These are phyloP conservation scores for Bombus huntii DNA, from an alignment of 1,140 invertebrate species.

Conservation along the genomic window DNA sequence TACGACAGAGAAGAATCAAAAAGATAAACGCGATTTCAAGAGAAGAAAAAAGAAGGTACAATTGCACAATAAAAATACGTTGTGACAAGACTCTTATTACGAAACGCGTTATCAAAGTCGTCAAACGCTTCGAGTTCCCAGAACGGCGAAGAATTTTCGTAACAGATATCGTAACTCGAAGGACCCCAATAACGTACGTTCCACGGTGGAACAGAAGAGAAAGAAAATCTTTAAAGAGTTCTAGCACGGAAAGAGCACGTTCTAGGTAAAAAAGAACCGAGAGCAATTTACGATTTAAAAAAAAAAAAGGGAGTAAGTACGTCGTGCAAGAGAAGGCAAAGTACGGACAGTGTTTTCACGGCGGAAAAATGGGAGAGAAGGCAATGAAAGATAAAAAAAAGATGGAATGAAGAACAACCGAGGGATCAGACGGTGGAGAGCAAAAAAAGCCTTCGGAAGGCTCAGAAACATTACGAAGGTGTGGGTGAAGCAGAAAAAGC, in stretches of 20 bases:
- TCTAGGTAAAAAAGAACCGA: not conserved
- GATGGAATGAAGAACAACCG: not conserved
- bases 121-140: not conserved
- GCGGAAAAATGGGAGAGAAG: not conserved
- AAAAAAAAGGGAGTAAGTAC: too few species aligned
- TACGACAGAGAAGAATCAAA: not conserved
- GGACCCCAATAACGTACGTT: not conserved
- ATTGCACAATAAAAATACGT: not conserved
- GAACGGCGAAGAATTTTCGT: not conserved
- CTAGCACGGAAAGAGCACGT: not conserved
- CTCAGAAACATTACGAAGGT: not conserved
- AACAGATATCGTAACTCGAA: too few species aligned
- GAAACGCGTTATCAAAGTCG: not conserved
- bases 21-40: not conserved
- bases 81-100: not conserved
- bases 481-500: not conserved
- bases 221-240: not conserved
- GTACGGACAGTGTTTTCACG: not conserved
- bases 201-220: not conserved
- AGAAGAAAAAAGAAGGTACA: too few species aligned
- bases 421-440: too few species aligned
- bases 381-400: not conserved
- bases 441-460: not conserved
- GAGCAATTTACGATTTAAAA: not conserved
- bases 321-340: not conserved